Percentiles rank a stretch among this genome's conserved stretches.
Evolutionary conservation across 2,113 vertebrate genomes (phyloP).

Genomic region (Burhinus oedicnemus): DNA sequence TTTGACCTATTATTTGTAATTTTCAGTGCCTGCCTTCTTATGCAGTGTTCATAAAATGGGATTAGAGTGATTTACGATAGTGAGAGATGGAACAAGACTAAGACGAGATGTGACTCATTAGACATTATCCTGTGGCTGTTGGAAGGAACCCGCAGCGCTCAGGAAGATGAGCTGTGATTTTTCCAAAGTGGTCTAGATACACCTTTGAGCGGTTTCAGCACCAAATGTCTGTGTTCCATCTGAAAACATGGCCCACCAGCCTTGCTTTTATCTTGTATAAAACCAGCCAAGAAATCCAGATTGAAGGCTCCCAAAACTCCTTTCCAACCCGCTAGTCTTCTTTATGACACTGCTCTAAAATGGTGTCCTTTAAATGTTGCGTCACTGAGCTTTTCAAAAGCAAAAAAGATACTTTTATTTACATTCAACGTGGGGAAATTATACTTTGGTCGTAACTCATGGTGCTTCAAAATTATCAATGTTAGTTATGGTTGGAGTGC

Average conservation of each 20-base stretch:
- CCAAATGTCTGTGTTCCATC: neutral
- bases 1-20: constrained; percentile 60
- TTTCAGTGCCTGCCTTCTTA: constrained; percentile 53
- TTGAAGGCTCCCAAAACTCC: neutral
- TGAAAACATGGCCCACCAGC: neutral
- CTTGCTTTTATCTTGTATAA: neutral
- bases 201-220: neutral
- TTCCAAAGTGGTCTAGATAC: neutral
- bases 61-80: constrained; percentile 43
- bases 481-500: neutral
- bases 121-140: neutral
- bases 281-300: neutral
- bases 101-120: constrained; percentile 51
- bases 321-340: rapidly evolving
- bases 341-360: neutral
- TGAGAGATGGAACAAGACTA: constrained; percentile 33
- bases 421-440: neutral
- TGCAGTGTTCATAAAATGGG: constrained; percentile 27
- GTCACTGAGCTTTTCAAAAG: neutral
- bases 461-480: neutral
- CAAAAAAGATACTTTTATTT: neutral
- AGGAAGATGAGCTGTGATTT: neutral
- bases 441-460: neutral
- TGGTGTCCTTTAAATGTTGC: neutral
- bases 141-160: neutral